Evolutionary conservation across 2,113 vertebrate species (phyloP), one percentile per base, ranked within the genome.

Genomic region (Cyprinodon tularosa): DNA sequence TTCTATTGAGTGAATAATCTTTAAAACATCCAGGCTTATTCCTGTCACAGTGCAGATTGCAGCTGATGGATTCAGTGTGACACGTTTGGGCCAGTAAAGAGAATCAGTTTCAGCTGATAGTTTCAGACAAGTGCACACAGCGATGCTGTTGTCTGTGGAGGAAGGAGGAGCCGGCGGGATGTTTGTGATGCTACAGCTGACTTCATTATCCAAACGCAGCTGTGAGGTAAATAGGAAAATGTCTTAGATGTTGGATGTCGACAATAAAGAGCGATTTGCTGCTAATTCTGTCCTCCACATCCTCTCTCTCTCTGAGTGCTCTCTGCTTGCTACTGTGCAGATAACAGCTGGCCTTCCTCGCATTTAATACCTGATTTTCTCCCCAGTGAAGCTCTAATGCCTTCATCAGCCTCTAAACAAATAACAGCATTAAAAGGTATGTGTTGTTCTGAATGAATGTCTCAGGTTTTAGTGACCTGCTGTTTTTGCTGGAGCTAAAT

Each of bases 341-440:
- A 70, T 68, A 76, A 14, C 75, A 74, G 75, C 36, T 38, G 4
- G 63, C 45, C 72, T 78, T 82, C 65, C 74, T 76, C 78, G 78
- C 77, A 63, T 81, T 81, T 81, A 44, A 47, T 0, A 50, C n/a
- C 59, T 66, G 45, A 73, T 81, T 76, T 85, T 70, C 69, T 65
- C 62, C 73, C 57, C 36, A 36, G 76, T 62, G 78, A 50, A 50
- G 59, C 47, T n/a, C 60, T 79, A 69, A 86, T 72, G 57, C 62
- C 69, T 71, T 83, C 87, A 74, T 83, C 82, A 79, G 68, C 71
- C 53, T 73, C 65, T 61, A 29, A 85, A 83, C 76, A 74, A 79
- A 80, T 62, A 66, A n/a, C 67, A 37, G 20, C 68, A 22, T 47
- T 72, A 63, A 66, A 66, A 15, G 71, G 29, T 64, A 61, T 29